phyloP scores from a whole-genome alignment of 2,113 vertebrate species.

The Mesocricetus auratus region DNA sequence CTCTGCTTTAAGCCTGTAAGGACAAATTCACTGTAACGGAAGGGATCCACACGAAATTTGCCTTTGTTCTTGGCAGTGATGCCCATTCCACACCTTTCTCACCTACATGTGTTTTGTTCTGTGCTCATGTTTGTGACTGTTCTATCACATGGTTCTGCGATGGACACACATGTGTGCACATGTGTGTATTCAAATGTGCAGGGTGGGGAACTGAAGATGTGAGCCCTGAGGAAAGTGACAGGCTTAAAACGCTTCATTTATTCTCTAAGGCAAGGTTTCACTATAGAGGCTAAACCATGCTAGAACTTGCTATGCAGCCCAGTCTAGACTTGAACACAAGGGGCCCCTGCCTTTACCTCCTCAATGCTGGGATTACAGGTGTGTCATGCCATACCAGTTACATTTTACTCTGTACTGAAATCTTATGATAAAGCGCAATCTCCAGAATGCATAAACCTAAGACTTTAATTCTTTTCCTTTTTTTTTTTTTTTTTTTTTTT shows the following conservation, averaged over 20 bases:
- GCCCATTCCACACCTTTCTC: background rate
- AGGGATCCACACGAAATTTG: background rate
- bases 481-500: too few species aligned
- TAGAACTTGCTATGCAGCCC: background rate
- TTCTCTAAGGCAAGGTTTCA: background rate
- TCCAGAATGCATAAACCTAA: background rate
- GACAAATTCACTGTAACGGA: background rate
- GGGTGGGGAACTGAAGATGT: background rate
- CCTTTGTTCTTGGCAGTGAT: background rate
- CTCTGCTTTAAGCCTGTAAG: background rate
- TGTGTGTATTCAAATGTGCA: background rate
- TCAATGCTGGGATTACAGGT: background rate
- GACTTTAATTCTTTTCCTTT: background rate
- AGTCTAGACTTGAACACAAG: too few species aligned
- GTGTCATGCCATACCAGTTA: background rate
- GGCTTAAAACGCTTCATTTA: background rate
- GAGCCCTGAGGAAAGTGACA: background rate
- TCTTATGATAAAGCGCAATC: conserved; percentile 35
- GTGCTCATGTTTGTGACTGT: background rate
- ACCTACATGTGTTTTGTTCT: background rate
- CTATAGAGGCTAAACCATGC: background rate
- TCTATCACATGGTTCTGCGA: background rate
- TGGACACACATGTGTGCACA: background rate
- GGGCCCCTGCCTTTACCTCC: background rate
- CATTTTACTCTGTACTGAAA: background rate